A percentile compares a stretch with the other conserved stretches of the same genome.
phyloP scores from a whole-genome alignment of 2,888 invertebrate species.

The Rhagonycha lutea region DNA sequence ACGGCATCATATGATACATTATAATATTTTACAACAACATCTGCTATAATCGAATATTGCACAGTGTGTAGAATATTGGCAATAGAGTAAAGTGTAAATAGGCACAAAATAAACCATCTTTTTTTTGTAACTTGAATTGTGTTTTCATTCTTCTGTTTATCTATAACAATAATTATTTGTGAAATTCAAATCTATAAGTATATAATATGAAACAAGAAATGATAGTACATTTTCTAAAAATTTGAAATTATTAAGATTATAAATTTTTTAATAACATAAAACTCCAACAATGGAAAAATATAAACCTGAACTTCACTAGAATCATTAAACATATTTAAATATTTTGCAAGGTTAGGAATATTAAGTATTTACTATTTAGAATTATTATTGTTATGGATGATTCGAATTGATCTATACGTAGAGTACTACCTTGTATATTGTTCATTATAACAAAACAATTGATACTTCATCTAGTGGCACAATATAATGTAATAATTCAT shows the following conservation, averaged over 20 bases:
- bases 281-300: not conserved
- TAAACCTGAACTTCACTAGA: not conserved
- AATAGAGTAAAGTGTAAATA: slow-evolving; percentile 88
- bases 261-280: not conserved
- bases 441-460: not conserved
- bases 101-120: slow-evolving; percentile 82
- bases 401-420: not conserved
- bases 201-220: too few relatives aligned
- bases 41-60: slow-evolving; percentile 91
- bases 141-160: not conserved
- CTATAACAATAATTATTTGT: not conserved
- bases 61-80: slow-evolving; percentile 97
- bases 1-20: slow-evolving; percentile 73
- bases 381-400: not conserved
- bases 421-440: not conserved
- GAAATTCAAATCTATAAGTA: too few relatives aligned
- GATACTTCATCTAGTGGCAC: not conserved
- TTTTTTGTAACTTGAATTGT: not conserved
- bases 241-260: too few relatives aligned
- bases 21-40: slow-evolving; percentile 79
- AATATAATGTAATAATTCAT: not conserved
- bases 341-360: not conserved
- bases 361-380: too few relatives aligned
- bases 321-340: not conserved
- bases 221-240: too few relatives aligned